Base-by-base conservation (phyloP, 1,140 invertebrate species). In the Bilobella aurantiaca region DNA sequence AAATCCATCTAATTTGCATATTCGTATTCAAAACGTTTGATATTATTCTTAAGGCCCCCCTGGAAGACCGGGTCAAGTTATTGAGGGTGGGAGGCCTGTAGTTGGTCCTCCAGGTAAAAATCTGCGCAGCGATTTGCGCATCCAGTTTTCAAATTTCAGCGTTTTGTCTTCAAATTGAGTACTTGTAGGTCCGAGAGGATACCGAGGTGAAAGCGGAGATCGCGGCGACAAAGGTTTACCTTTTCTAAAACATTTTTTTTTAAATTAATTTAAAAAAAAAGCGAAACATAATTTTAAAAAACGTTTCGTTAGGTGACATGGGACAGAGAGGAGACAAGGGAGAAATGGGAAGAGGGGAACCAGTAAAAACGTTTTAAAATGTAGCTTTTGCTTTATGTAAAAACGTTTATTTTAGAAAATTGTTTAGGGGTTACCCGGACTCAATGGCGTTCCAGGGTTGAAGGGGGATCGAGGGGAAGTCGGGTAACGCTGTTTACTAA, bases 401-500 rank as follows among this genome's bases (percentile, higher is more conserved):
- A 12, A 53, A 14, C 5, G 12, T 18, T 5, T 53, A 18, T 53
- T 53, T 5, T 53, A 18, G 8, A 5, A 42, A 12, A 12, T 42
- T 42, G 49, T 53, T 12, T 14, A 53, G 30, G 76, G 76, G 28
- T 63, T 66, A 32, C 72, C 69, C 57, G 77, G 77, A 57, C 57
- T 73, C 16, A 59, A 71, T 32, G 80, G 80, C 3, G 63, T 69
- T 49, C 66, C 73, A 56, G 80, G 79, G 53, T 31, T 37, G 8
- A 74, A 77, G 49, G 82, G 82, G 5, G 73, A 75, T 23, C 77
- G 78, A 67, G 83, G 82, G 53, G 76, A 78, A 25, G 68, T 69
- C 63, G 82, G 82, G 49, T 53, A 53, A 53, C 34, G 18, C 8
- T 12, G 18, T 42, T 18, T 18, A 42, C 18, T n/a, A n/a, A n/a